Base-by-base conservation (phyloP, 2,888 invertebrate genomes). In the Chloromyia formosa region DNA sequence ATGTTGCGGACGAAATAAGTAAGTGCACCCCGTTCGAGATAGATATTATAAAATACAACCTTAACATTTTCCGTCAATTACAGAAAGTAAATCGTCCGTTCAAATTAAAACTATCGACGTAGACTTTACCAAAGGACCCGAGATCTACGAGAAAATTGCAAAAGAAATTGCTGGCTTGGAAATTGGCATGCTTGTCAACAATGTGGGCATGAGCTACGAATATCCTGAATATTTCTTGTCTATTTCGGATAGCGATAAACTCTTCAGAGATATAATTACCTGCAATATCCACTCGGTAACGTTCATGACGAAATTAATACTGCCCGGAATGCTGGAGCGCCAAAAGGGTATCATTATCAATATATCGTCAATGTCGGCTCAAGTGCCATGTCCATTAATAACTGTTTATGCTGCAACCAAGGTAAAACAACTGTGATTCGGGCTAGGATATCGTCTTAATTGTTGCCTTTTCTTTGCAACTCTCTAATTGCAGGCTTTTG, bases 401-500 rank as follows among this genome's bases (percentile, higher is more conserved):
- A 88, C 93, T 10, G 91, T 96, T 0, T 98, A 98, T 81, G 92
- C 94, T 35, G 95, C 95, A 20, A 90, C 95, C 58, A 98, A 97
- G 90, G 93, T 93, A 82, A 18, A 9, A n/a, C n/a, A n/a, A n/a
- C n/a, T n/a, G n/a, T n/a, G 27, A 35, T 35, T 18, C 7, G 16
- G 18, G 9, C 62, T 64, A n/a, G 10, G 27, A 35, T 35, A 35
- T 35, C n/a, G n/a, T n/a, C n/a, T n/a, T 4, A 35, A 35, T 35
- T 35, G 2, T 4, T 2, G 27, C 2, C 27, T 35, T 35, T 35
- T 35, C 7, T 35, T 72, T 71, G 62, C 18, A 60, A 76, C 27
- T n/a, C n/a, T n/a, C n/a, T n/a, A 71, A 18, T 75, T 78, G 27
- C 85, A 92, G 90, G 92, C 94, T 1, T 95, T 91, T 86, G 91